Evolutionary conservation across 2,113 vertebrate genomes (phyloP).

Genomic region (Solea solea): DNA sequence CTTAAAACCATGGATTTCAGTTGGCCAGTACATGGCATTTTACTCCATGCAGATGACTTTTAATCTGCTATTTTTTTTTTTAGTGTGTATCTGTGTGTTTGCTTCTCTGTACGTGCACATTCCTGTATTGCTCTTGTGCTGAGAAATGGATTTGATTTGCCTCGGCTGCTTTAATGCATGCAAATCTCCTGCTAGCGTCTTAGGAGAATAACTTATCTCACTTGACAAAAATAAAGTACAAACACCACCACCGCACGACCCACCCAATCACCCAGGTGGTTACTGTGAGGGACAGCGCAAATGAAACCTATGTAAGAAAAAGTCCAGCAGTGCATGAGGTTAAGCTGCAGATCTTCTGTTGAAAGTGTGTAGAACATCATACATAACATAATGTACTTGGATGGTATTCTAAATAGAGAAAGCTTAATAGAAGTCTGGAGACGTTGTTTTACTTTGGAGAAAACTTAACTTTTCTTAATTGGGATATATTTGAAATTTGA

Average conservation of each 20-base stretch:
- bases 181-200: slow-evolving; percentile 73
- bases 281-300: slow-evolving; percentile 62
- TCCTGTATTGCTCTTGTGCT: slow-evolving; percentile 41
- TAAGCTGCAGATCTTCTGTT: slow-evolving; percentile 43
- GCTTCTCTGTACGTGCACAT: slow-evolving; percentile 2
- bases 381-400: slow-evolving; percentile 12
- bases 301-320: slow-evolving; percentile 56
- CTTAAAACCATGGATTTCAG: slow-evolving; percentile 11
- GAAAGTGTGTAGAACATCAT: slow-evolving; percentile 47
- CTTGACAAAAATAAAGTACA: slow-evolving; percentile 62
- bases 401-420: slow-evolving; percentile 11
- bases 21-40: slow-evolving; percentile 14
- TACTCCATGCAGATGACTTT: slow-evolving; percentile 32
- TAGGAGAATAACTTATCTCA: slow-evolving; percentile 68
- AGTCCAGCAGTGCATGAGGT: slow-evolving; percentile 37
- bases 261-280: slow-evolving; percentile 57
- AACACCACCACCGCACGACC: slow-evolving; percentile 23
- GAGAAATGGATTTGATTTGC: slow-evolving; percentile 74
- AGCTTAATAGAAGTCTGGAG: slow-evolving; percentile 10
- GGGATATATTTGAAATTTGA: slow-evolving; percentile 26
- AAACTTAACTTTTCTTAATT: slow-evolving; percentile 32
- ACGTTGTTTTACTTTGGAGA: slow-evolving; percentile 37
- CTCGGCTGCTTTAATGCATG: slow-evolving; percentile 72
- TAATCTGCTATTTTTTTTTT: slow-evolving; percentile 32
- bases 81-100: slow-evolving; percentile 28